phyloP scores from a whole-genome alignment of 1,140 invertebrate genomes.

The Cydia splendana region DNA sequence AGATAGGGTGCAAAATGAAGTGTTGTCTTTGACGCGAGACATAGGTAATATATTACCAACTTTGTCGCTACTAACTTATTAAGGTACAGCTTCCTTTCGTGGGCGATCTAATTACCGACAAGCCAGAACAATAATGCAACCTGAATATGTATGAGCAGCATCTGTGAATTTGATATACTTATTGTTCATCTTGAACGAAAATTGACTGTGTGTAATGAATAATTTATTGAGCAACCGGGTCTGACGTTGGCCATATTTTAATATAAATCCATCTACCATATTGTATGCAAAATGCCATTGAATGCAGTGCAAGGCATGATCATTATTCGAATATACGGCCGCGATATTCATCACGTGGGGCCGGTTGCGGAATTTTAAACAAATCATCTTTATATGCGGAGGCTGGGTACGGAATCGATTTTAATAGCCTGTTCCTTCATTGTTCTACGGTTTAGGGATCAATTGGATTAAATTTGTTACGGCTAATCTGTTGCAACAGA shows the following conservation, averaged over 20 bases:
- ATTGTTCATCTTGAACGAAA: constrained; percentile 75
- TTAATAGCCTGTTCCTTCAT: constrained; percentile 55
- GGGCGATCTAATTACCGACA: constrained; percentile 79
- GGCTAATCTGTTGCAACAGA: not conserved
- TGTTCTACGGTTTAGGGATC: constrained; percentile 36
- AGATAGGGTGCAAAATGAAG: not conserved
- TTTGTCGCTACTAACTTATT: constrained; percentile 72
- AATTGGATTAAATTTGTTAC: not conserved
- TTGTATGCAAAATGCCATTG: constrained; percentile 80
- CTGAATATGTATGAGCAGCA: constrained; percentile 76
- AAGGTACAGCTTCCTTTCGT: constrained; percentile 71
- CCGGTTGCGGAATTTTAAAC: constrained; percentile 74
- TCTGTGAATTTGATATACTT: constrained; percentile 74
- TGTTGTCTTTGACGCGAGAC: constrained; percentile 5
- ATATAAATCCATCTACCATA: constrained; percentile 79
- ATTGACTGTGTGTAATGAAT: constrained; percentile 78
- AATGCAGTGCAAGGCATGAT: constrained; percentile 76
- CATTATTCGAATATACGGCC: constrained; percentile 76
- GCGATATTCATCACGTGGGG: constrained; percentile 74
- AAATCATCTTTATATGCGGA: constrained; percentile 75
- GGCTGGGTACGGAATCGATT: constrained; percentile 62
- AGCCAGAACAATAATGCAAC: constrained; percentile 76
- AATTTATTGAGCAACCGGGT: constrained; percentile 77
- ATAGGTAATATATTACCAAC: constrained; percentile 67
- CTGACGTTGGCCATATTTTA: constrained; percentile 78